Conservation (phyloP, 2,797 vertebrate genomes). For the Coregonus ussuriensis region DNA sequence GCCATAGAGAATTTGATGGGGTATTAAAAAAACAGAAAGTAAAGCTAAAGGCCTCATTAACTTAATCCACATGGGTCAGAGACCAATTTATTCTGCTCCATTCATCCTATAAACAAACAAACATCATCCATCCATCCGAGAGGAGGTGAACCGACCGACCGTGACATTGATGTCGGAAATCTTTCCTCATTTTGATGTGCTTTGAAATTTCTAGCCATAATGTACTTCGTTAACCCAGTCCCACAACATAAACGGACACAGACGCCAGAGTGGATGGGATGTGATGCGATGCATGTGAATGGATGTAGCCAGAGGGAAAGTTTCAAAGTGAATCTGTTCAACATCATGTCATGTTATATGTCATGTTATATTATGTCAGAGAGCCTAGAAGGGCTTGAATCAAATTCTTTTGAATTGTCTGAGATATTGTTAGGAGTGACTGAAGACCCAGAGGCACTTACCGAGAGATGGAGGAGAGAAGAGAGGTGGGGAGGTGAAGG, state of each 20-base stretch:
- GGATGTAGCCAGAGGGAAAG: not conserved
- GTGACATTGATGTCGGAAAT: not conserved
- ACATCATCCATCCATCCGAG: slow-evolving; percentile 1
- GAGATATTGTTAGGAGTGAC: slow-evolving; percentile 16
- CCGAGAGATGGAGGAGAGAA: slow-evolving; percentile 16
- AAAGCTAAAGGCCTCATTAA: slow-evolving; percentile 33
- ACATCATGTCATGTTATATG: slow-evolving; percentile 33
- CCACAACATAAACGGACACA: slow-evolving; percentile 23
- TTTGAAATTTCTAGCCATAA: slow-evolving; percentile 1
- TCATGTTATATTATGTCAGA: slow-evolving; percentile 31
- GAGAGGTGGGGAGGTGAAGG: not conserved
- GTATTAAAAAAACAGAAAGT: slow-evolving; percentile 6
- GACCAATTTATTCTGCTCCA: slow-evolving; percentile 24
- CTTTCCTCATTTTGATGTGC: not conserved
- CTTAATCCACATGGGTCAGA: slow-evolving; percentile 30
- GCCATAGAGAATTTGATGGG: slow-evolving; percentile 20
- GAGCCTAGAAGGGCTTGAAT: slow-evolving; percentile 34
- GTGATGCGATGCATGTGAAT: not conserved
- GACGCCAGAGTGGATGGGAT: not conserved
- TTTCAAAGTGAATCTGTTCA: slow-evolving; percentile 32
- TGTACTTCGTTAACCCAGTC: slow-evolving; percentile 27
- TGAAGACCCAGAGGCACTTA: slow-evolving; percentile 41
- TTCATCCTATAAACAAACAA: slow-evolving; percentile 31
- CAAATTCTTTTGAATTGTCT: slow-evolving; percentile 26
- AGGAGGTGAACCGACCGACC: not conserved